Percentiles rank a stretch among this genome's conserved stretches.
Conservation (phyloP, 1,140 invertebrate species). For the Mamestra configurata region DNA sequence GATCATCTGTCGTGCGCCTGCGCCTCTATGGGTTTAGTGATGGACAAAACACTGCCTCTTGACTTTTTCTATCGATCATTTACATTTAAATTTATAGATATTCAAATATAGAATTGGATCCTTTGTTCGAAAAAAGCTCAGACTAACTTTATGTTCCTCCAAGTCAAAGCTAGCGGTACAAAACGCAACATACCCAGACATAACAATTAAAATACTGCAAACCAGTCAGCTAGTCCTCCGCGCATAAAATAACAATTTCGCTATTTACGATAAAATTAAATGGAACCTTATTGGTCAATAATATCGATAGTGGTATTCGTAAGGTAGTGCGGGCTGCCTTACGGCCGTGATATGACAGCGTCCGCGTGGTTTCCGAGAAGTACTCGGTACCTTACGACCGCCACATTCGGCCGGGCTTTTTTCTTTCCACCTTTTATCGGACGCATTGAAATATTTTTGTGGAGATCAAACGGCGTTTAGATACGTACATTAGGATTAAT, state of each 20-base stretch:
- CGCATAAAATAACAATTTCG: slow-evolving; percentile 10
- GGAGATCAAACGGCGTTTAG: slow-evolving; percentile 86
- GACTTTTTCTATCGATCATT: slow-evolving; percentile 44
- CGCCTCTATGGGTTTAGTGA: slow-evolving; percentile 63
- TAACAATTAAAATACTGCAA: slow-evolving; percentile 22
- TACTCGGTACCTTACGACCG: slow-evolving; percentile 84
- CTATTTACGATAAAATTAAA: slow-evolving; percentile 19
- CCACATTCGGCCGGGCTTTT: slow-evolving; percentile 74
- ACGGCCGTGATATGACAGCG: slow-evolving; percentile 86
- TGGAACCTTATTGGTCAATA: slow-evolving; percentile 23
- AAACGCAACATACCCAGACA: neutral
- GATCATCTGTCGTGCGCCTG: slow-evolving; percentile 87
- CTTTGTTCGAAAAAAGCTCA: neutral
- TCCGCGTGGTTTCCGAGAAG: slow-evolving; percentile 83
- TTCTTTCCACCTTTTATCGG: slow-evolving; percentile 83
- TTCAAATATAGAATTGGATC: neutral
- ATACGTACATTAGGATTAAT: slow-evolving; percentile 86
- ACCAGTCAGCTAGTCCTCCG: slow-evolving; percentile 1
- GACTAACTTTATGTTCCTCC: neutral
- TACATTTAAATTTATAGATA: slow-evolving; percentile 18
- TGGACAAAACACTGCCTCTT: slow-evolving; percentile 25
- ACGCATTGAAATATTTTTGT: slow-evolving; percentile 86
- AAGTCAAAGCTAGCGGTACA: neutral
- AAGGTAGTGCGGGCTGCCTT: slow-evolving; percentile 64
- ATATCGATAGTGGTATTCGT: slow-evolving; percentile 70